Percentiles rank a stretch among this genome's conserved stretches.
Conservation (phyloP, 1,140 invertebrate species). For the Zophobas atratus region DNA sequence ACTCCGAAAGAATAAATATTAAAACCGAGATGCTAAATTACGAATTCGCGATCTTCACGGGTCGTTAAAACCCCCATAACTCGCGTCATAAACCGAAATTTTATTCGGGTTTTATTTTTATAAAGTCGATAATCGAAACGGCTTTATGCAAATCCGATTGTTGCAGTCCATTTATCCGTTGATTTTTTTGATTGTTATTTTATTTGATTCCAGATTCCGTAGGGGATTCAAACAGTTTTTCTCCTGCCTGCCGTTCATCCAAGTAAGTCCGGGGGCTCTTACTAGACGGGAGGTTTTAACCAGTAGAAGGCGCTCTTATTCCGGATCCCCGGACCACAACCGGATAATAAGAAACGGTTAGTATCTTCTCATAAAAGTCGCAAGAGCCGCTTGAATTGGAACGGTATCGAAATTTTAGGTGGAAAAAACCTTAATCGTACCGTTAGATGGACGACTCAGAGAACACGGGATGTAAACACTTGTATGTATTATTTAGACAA, state of each 20-base stretch:
- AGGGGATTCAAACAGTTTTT: conserved; percentile 91
- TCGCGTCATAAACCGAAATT: no score
- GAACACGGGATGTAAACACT: conserved; percentile 26
- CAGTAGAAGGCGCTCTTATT: conserved; percentile 79
- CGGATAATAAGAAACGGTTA: conserved; percentile 81
- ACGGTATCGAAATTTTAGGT: conserved; percentile 23
- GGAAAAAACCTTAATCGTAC: conserved; percentile 20
- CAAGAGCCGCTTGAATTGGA: background rate
- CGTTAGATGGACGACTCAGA: conserved; percentile 47
- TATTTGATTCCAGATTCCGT: conserved; percentile 79
- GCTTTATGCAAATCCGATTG: background rate
- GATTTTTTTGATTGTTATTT: conserved; percentile 6
- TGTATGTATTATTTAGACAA: conserved; percentile 51
- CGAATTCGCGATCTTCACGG: no score
- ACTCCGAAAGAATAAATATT: no score
- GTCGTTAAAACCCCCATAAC: no score
- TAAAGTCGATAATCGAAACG: background rate
- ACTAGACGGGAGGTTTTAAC: conserved; percentile 78
- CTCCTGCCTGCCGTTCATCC: conserved; percentile 84
- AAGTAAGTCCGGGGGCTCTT: conserved; percentile 76
- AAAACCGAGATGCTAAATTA: no score
- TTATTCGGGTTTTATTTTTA: no score
- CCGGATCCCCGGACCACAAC: conserved; percentile 80
- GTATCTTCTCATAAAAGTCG: conserved; percentile 48
- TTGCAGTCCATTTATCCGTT: background rate